These are phyloP conservation scores for Megalopta genalis DNA, from an alignment of 1,140 invertebrate genomes.

Conservation along the genomic window DNA sequence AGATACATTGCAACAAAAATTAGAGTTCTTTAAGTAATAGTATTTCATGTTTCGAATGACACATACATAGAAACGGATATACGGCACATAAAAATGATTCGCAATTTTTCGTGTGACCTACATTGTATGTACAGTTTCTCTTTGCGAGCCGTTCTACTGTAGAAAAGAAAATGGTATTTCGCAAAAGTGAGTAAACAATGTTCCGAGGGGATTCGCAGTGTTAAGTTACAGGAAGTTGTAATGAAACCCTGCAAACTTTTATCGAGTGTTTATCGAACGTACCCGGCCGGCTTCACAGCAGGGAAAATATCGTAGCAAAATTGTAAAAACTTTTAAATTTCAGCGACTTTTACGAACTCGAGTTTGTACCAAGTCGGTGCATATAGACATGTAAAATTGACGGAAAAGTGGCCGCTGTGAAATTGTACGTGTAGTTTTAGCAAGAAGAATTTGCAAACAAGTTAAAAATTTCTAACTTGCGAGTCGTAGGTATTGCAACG, in stretches of 20 bases:
- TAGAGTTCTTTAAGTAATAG: too few relatives aligned
- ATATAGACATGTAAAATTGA: not conserved
- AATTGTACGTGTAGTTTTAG: not conserved
- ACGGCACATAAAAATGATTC: not conserved
- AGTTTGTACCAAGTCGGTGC: not conserved
- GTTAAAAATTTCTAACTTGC: not conserved
- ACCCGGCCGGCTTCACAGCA: not conserved
- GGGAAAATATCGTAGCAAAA: constrained; percentile 10
- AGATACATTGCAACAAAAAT: too few relatives aligned
- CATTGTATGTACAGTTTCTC: not conserved
- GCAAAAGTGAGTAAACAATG: not conserved
- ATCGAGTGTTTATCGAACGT: constrained; percentile 31
- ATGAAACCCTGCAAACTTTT: constrained; percentile 6
- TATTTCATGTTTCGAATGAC: too few relatives aligned
- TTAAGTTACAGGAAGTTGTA: not conserved
- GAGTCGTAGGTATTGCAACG: too few relatives aligned
- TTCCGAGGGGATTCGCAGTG: not conserved
- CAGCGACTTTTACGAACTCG: constrained; percentile 8
- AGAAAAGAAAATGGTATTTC: not conserved
- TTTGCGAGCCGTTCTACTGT: not conserved
- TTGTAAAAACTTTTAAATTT: constrained; percentile 13
- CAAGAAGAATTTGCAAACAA: constrained; percentile 17
- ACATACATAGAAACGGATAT: too few relatives aligned
- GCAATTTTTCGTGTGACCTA: not conserved
- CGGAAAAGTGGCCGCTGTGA: not conserved